Evolutionary conservation across 2,113 vertebrate species (phyloP).

Genomic region (Lamprologus lemairii): DNA sequence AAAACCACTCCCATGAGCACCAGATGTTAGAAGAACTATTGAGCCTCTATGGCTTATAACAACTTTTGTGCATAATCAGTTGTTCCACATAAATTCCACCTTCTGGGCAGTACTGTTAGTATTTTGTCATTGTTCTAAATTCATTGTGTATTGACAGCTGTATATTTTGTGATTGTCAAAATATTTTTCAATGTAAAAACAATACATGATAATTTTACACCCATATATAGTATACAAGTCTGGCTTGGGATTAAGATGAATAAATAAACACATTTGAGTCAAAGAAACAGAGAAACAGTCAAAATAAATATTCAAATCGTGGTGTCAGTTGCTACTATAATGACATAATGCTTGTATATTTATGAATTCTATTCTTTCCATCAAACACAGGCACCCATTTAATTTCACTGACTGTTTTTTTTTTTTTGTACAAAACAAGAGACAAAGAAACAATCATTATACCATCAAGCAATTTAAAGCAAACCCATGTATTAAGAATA

Average conservation of each 20-base stretch:
- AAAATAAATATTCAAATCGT: not conserved
- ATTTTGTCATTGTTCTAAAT: not conserved
- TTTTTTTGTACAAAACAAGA: not conserved
- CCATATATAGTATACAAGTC: not conserved
- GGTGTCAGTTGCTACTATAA: not conserved
- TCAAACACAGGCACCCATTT: not conserved
- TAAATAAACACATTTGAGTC: not conserved
- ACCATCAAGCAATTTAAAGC: not conserved
- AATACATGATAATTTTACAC: not conserved
- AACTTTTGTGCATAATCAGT: conserved; percentile 32
- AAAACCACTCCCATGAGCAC: conserved; percentile 17
- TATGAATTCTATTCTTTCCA: not conserved
- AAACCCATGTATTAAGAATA: not conserved
- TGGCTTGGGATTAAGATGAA: not conserved
- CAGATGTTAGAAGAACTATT: conserved; percentile 18
- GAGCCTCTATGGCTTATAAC: conserved; percentile 51
- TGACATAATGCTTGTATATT: conserved; percentile 28
- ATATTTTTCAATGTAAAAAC: not conserved
- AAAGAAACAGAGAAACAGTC: not conserved
- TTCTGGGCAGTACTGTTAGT: not conserved
- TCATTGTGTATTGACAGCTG: not conserved
- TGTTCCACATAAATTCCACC: not conserved
- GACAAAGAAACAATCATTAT: not conserved
- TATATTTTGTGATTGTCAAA: not conserved
- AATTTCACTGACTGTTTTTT: not conserved